A percentile compares a stretch with the other conserved stretches of the same genome.
Conservation (phyloP, 2,113 vertebrate species). For the Anas platyrhynchos region DNA sequence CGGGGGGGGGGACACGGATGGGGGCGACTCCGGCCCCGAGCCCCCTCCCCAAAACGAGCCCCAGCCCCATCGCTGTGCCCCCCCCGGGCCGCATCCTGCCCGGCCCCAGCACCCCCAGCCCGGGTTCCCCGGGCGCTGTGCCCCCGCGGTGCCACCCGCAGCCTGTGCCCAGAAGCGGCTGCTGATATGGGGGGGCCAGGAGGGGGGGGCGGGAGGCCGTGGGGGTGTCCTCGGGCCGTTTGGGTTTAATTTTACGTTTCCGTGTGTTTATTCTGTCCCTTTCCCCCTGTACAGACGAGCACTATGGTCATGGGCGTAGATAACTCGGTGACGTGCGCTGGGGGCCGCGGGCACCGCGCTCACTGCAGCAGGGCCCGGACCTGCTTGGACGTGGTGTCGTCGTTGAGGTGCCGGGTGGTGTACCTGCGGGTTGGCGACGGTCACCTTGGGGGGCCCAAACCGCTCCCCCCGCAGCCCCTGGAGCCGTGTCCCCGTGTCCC, state of each 20-base stretch:
- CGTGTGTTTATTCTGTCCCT: neutral
- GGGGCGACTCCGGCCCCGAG: neutral
- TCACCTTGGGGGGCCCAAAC: accelerated
- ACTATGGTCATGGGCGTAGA: constrained; percentile 81
- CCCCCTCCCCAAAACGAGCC: neutral
- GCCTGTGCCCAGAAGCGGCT: neutral
- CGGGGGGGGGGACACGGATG: neutral
- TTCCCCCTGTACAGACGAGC: constrained; percentile 83
- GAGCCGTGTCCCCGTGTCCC: neutral
- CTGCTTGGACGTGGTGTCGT: constrained; percentile 95
- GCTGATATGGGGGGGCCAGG: neutral
- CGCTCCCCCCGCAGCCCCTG: neutral
- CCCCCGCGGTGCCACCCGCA: neutral
- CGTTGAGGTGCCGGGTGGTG: constrained; percentile 91
- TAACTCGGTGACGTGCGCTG: constrained; percentile 61
- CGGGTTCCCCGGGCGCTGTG: accelerated
- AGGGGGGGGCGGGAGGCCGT: accelerated
- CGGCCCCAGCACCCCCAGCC: neutral
- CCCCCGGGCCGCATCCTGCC: neutral
- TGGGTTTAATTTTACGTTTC: accelerated
- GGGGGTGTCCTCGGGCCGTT: neutral
- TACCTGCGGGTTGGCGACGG: constrained; percentile 77
- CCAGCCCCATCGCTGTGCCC: neutral
- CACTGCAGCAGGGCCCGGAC: constrained; percentile 92
- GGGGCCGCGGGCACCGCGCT: neutral